These are phyloP conservation scores for Acipenser ruthenus DNA, from an alignment of 2,797 vertebrate genomes.

Conservation along the genomic window DNA sequence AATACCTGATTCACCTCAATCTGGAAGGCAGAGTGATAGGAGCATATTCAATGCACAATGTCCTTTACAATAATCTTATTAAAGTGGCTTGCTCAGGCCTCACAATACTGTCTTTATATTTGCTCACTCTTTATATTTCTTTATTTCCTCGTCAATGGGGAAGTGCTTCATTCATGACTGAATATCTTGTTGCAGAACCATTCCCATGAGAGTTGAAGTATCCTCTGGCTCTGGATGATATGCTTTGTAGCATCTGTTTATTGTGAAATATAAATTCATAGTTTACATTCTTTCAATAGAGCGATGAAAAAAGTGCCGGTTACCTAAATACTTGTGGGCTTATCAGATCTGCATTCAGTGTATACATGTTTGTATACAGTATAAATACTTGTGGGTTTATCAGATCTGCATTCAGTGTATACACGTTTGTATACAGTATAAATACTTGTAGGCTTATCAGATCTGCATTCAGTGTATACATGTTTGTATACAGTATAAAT, in stretches of 20 bases:
- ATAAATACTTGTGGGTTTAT: too few relatives aligned
- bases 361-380: too few relatives aligned
- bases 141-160: not conserved
- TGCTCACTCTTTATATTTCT: not conserved
- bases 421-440: too few relatives aligned
- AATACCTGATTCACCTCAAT: not conserved
- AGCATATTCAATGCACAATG: not conserved
- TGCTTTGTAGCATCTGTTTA: not conserved
- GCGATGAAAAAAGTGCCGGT: not conserved
- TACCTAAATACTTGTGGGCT: not conserved
- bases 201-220: not conserved
- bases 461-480: too few relatives aligned
- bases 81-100: not conserved
- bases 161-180: not conserved
- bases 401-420: too few relatives aligned
- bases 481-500: too few relatives aligned
- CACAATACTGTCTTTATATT: not conserved
- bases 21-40: not conserved
- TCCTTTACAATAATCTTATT: constrained; percentile 5
- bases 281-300: not conserved
- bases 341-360: constrained; percentile 4
- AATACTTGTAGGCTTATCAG: too few relatives aligned
- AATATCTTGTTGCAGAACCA: not conserved
- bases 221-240: not conserved
- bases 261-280: not conserved